A percentile compares a stretch with the other conserved stretches of the same genome.
These are phyloP conservation scores for Lepeophtheirus salmonis DNA, from an alignment of 1,140 invertebrate genomes.

Conservation along the genomic window DNA sequence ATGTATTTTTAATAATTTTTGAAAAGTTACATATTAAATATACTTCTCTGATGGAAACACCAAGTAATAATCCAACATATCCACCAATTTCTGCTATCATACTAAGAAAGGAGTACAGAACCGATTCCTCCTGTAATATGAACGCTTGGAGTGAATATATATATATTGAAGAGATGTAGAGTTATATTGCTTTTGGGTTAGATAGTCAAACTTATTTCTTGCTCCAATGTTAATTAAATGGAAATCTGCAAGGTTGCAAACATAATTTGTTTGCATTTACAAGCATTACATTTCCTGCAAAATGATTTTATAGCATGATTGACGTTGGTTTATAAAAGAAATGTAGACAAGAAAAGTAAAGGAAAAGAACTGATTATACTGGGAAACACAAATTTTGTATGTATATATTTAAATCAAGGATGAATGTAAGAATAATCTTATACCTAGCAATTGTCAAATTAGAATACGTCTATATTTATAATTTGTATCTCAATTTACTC, in stretches of 20 bases:
- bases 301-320: no score
- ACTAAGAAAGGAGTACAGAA: neutral
- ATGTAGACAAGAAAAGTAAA: no score
- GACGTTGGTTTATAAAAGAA: no score
- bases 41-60: neutral
- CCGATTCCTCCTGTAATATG: neutral
- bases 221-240: neutral
- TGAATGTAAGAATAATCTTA: no score
- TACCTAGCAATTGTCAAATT: no score
- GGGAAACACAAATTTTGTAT: no score
- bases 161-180: neutral
- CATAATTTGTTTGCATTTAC: neutral
- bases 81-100: slow-evolving; percentile 9
- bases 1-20: no score
- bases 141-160: neutral
- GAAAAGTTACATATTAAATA: no score
- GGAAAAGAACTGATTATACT: no score
- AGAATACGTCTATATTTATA: no score
- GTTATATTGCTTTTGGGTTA: neutral
- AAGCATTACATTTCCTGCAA: neutral
- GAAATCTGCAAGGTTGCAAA: neutral
- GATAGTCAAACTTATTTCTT: neutral
- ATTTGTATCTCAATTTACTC: no score
- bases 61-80: slow-evolving; percentile 4
- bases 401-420: no score